Percentiles rank a stretch among this genome's conserved stretches.
These are phyloP conservation scores for Amblyopsis rosae DNA, from an alignment of 2,113 vertebrate genomes.

Conservation along the genomic window DNA sequence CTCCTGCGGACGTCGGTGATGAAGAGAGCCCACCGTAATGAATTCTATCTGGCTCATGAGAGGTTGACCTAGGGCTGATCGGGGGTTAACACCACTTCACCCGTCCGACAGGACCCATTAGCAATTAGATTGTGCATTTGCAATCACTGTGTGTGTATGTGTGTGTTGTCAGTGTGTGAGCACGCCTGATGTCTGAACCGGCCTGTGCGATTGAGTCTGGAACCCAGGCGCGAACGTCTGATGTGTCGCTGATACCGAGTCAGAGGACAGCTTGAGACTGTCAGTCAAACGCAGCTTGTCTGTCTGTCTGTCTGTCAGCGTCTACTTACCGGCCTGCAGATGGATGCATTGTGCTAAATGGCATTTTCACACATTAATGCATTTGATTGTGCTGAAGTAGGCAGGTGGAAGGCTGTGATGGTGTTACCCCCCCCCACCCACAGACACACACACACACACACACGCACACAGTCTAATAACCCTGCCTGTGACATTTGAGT, in stretches of 20 bases:
- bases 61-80: slow-evolving; percentile 72
- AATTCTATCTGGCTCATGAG: slow-evolving; percentile 67
- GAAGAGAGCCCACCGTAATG: slow-evolving; percentile 70
- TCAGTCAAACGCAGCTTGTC: slow-evolving; percentile 58
- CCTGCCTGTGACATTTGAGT: slow-evolving; percentile 70
- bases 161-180: no score
- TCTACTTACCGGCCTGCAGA: slow-evolving; percentile 65
- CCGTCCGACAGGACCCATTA: slow-evolving; percentile 72
- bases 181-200: no score
- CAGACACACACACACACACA: slow-evolving; percentile 25
- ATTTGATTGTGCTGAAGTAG: slow-evolving; percentile 65
- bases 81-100: slow-evolving; percentile 73
- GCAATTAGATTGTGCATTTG: slow-evolving; percentile 73
- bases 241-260: slow-evolving; percentile 25
- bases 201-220: no score
- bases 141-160: slow-evolving; percentile 22
- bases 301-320: slow-evolving; percentile 51
- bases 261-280: slow-evolving; percentile 57
- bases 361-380: slow-evolving; percentile 78
- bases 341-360: slow-evolving; percentile 67
- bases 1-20: slow-evolving; percentile 69
- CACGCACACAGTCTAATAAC: slow-evolving; percentile 56
- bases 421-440: slow-evolving; percentile 43
- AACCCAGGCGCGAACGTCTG: no score
- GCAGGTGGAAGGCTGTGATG: slow-evolving; percentile 46